A percentile compares a stretch with the other conserved stretches of the same genome.
Evolutionary conservation across 2,888 invertebrate genomes (phyloP).

Genomic region (Netelia melanura): DNA sequence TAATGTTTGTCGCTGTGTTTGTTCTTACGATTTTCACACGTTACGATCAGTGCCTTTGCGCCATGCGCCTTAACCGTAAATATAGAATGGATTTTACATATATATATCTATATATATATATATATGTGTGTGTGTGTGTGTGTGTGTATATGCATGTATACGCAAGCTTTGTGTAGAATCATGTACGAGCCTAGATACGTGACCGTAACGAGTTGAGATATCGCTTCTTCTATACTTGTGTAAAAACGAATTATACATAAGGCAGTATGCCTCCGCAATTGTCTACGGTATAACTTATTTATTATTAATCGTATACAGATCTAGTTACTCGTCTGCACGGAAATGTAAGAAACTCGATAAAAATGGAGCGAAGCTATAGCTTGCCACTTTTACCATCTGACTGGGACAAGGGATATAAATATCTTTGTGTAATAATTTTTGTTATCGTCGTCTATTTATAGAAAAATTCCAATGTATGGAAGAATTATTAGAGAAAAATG

Average conservation of each 20-base stretch:
- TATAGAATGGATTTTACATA: background rate
- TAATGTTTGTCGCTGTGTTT: conserved; percentile 67
- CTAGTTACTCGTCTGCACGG: background rate
- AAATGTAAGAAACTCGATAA: background rate
- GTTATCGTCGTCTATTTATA: no score
- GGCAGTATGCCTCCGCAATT: background rate
- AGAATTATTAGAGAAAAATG: no score
- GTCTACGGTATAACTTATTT: conserved; percentile 21
- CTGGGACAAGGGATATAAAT: background rate
- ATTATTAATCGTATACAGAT: conserved; percentile 21
- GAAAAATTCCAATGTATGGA: no score
- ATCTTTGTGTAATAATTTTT: background rate
- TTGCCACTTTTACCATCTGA: background rate
- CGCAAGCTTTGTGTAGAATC: background rate
- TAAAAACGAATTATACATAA: background rate
- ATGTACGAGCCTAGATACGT: conserved; percentile 54
- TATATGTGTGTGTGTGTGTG: no score
- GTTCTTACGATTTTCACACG: conserved; percentile 63
- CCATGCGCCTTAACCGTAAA: conserved; percentile 19
- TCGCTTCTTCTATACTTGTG: background rate
- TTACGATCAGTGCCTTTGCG: conserved; percentile 46
- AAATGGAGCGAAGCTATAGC: background rate
- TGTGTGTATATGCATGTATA: background rate
- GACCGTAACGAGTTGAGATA: conserved; percentile 30
- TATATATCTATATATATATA: no score